phyloP scores from a whole-genome alignment of 2,797 vertebrate genomes.

The Anolis apletophallus region DNA sequence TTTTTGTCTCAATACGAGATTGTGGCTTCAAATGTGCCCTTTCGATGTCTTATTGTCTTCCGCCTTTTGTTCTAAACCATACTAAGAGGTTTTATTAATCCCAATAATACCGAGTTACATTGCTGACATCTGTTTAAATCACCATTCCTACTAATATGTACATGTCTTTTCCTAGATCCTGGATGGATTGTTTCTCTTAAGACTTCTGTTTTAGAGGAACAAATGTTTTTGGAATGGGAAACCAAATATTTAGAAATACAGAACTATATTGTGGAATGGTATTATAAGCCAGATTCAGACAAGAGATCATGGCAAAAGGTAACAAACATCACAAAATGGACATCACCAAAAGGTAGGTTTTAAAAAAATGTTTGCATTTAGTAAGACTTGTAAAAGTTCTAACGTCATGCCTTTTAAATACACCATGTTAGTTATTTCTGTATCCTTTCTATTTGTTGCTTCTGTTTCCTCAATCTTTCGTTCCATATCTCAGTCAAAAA shows the following conservation, averaged over 20 bases:
- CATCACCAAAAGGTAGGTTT: slow-evolving; percentile 70
- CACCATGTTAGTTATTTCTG: background rate
- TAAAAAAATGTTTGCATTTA: background rate
- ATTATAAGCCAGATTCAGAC: slow-evolving; percentile 58
- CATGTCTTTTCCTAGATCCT: slow-evolving; percentile 18
- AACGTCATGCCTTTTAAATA: background rate
- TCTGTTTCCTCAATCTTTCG: too few species aligned
- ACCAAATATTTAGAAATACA: slow-evolving; percentile 34
- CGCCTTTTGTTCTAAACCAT: background rate
- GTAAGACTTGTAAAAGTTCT: background rate
- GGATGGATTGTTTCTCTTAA: slow-evolving; percentile 45
- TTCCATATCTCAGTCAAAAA: background rate
- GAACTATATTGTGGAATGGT: slow-evolving; percentile 78
- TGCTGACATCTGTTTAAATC: background rate
- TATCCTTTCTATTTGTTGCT: too few species aligned
- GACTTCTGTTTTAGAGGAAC: slow-evolving; percentile 47
- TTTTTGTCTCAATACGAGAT: background rate
- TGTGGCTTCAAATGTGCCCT: background rate
- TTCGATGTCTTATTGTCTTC: slow-evolving; percentile 14
- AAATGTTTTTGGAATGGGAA: slow-evolving; percentile 72
- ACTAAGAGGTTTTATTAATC: background rate
- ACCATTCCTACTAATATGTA: background rate
- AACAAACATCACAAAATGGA: slow-evolving; percentile 69
- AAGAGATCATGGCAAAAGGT: slow-evolving; percentile 73
- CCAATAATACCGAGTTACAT: background rate